Evolutionary conservation across 2,797 vertebrate genomes (phyloP).

Genomic region (Lagorchestes hirsutus): DNA sequence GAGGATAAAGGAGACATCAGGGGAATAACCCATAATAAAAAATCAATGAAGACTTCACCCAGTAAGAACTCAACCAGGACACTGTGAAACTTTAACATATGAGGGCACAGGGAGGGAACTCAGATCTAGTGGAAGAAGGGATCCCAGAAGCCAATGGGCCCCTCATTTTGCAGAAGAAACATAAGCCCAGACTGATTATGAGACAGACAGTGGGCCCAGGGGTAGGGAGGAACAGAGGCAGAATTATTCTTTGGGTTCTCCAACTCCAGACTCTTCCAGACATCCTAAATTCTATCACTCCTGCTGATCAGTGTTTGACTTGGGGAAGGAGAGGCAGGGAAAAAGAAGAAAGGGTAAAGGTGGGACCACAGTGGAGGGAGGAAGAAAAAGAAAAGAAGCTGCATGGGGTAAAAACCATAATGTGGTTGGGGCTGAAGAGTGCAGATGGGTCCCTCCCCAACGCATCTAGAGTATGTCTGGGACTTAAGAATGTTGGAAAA

Average conservation of each 20-base stretch:
- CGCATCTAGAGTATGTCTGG: background rate
- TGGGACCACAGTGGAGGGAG: background rate
- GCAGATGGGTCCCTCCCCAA: background rate
- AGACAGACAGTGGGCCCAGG: background rate
- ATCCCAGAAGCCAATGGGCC: background rate
- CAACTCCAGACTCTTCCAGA: background rate
- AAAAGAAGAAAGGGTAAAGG: background rate
- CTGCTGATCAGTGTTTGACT: background rate
- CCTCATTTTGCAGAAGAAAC: background rate
- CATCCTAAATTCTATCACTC: background rate
- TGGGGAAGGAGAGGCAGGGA: background rate
- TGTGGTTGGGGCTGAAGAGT: background rate
- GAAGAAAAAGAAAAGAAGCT: background rate
- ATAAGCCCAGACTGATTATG: background rate
- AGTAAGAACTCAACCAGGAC: background rate
- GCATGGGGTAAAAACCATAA: background rate
- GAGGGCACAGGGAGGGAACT: background rate
- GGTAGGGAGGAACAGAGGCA: background rate
- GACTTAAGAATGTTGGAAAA: background rate
- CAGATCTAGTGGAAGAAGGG: background rate
- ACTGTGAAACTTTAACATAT: background rate
- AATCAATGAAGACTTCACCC: background rate
- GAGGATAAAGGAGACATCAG: background rate
- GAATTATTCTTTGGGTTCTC: background rate
- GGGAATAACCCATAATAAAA: background rate